Evolutionary conservation across 1,140 invertebrate genomes (phyloP), one percentile per base, ranked within the genome.

Genomic region (Platyscapa corneri): DNA sequence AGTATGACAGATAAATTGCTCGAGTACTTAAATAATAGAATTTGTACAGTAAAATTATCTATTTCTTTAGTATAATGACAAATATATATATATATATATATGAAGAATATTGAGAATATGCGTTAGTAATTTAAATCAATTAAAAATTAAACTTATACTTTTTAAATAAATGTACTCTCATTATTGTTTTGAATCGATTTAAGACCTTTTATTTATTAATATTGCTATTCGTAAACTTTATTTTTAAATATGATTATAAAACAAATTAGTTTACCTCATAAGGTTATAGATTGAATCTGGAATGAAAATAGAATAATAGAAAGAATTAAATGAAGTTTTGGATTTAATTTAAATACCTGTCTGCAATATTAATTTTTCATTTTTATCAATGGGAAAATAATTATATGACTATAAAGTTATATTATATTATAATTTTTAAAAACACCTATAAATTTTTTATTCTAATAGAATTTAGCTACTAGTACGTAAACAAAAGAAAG

Each of bases 321-420:
- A 34, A 20, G 37, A 37, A n/a, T 34, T 70, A 20, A 37, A 46
- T 70, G 37, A 39, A 16, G 20, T 27, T 60, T 27, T 60, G 27
- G 3, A 60, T 27, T 60, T 23, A 60, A 60, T 60, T 10, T 3
- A 60, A 60, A 6, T 60, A 37, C 18, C 37, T 37, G 37, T 20
- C 0, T 37, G 37, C 16, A 20, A 70, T 23, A 37, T 70, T 70
- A 70, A 37, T 70, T 70, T 3, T 77, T 53, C 7, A 77, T 65
- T 81, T 72, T 72, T 39, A 70, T 72, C 77, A 79, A 79, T 77
- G 49, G 16, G 46, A 76, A 16, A 56, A 53, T 10, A 77, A 77
- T 77, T 23, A 56, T 77, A 34, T 5, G 32, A 77, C 30, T 34
- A 37, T 27, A 53, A 6, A 14, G 7, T 53, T 53, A 46, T n/a